phyloP scores from a whole-genome alignment of 2,797 vertebrate species.

The Poeciliopsis gracilis region DNA sequence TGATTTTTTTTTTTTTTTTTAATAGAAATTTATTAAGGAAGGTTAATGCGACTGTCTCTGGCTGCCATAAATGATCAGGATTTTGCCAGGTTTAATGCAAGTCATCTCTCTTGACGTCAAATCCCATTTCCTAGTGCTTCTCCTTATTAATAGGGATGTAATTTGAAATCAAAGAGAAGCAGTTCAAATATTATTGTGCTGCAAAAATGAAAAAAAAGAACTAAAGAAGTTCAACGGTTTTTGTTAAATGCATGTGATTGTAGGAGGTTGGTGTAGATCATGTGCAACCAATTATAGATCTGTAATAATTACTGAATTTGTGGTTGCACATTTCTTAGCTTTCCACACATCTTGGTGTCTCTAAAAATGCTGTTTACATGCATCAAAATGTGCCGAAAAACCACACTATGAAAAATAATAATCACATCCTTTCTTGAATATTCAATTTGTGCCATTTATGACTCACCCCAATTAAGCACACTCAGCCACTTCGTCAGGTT shows the following conservation, averaged over 20 bases:
- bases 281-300: not conserved
- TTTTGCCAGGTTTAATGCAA: not conserved
- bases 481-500: not conserved
- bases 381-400: not conserved
- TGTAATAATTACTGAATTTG: not conserved
- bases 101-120: not conserved
- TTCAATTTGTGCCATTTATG: not conserved
- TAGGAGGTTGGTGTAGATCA: not conserved
- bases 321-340: not conserved
- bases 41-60: not conserved
- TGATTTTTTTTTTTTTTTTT: not conserved
- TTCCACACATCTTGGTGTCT: not conserved
- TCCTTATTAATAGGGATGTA: not conserved
- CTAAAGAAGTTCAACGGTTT: not conserved
- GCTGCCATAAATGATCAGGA: not conserved
- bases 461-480: not conserved
- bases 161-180: not conserved
- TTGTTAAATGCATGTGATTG: not conserved
- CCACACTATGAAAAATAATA: not conserved
- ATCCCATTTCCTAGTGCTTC: not conserved
- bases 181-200: not conserved
- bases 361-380: not conserved
- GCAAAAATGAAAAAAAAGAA: not conserved
- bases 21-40: not conserved
- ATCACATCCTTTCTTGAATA: not conserved